Conservation (phyloP, 2,113 vertebrate genomes). For the Coreoperca whiteheadi region DNA sequence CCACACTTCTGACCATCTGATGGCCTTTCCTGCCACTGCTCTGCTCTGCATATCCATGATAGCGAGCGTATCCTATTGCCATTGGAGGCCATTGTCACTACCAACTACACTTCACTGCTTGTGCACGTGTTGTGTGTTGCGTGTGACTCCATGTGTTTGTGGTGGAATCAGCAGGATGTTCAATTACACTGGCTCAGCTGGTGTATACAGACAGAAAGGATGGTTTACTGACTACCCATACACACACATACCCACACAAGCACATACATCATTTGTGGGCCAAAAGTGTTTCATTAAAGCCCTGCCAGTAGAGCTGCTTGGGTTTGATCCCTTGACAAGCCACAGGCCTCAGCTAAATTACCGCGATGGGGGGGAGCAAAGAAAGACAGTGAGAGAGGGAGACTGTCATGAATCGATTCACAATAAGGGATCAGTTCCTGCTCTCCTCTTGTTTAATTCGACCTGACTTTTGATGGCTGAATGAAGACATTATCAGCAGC, state of each 20-base stretch:
- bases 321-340: constrained; percentile 58
- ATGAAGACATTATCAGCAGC: background rate
- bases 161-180: constrained; percentile 73
- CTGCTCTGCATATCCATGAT: constrained; percentile 23
- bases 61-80: constrained; percentile 50
- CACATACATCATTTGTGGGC: constrained; percentile 36
- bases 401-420: constrained; percentile 36
- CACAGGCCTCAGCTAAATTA: constrained; percentile 56
- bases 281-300: constrained; percentile 72
- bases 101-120: constrained; percentile 11
- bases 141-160: constrained; percentile 21
- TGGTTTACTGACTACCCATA: constrained; percentile 42
- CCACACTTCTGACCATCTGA: constrained; percentile 23
- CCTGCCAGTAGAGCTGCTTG: constrained; percentile 61
- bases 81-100: constrained; percentile 31
- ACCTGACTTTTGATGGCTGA: background rate
- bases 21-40: constrained; percentile 46
- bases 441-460: constrained; percentile 18
- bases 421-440: constrained; percentile 20
- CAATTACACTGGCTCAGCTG: constrained; percentile 71
- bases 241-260: constrained; percentile 17
- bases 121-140: constrained; percentile 24
- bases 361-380: constrained; percentile 29
- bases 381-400: constrained; percentile 2
- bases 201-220: constrained; percentile 36